Conservation (phyloP, 1,140 invertebrate species). For the Lutraria rhynchaena region DNA sequence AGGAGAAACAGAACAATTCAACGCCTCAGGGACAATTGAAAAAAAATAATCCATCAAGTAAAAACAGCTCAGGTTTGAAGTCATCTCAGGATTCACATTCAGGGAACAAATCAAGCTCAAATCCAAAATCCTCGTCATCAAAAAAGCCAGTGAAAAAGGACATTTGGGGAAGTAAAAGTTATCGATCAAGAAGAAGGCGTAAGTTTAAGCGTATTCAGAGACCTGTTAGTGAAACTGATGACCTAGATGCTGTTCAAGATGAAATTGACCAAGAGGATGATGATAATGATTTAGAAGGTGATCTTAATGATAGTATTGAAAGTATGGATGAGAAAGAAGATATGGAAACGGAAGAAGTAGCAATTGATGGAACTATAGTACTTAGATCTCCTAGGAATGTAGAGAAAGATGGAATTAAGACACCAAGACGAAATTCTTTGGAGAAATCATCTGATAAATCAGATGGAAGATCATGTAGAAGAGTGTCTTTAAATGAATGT, state of each 20-base stretch:
- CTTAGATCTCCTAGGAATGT: not conserved
- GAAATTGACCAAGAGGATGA: constrained; percentile 52
- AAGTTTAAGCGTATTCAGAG: constrained; percentile 20
- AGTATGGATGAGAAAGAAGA: constrained; percentile 20
- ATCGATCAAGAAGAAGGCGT: constrained; percentile 31
- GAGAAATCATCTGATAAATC: not conserved
- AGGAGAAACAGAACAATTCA: constrained; percentile 50
- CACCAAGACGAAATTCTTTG: not conserved
- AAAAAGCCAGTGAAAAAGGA: constrained; percentile 58
- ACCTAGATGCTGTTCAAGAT: constrained; percentile 28
- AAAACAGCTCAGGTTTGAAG: constrained; percentile 25
- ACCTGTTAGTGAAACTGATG: constrained; percentile 43
- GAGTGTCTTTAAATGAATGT: constrained; percentile 20
- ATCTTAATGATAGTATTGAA: not conserved
- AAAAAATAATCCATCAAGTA: constrained; percentile 30
- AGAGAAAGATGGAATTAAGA: not conserved
- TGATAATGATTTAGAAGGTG: constrained; percentile 48
- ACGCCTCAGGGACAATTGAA: constrained; percentile 47
- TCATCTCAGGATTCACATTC: constrained; percentile 27
- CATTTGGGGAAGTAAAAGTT: constrained; percentile 59
- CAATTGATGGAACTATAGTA: constrained; percentile 12
- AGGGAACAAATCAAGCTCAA: constrained; percentile 14
- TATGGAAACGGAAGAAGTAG: constrained; percentile 14
- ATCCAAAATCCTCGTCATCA: constrained; percentile 25
- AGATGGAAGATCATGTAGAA: not conserved